Percentiles rank a stretch among this genome's conserved stretches.
Evolutionary conservation across 2,888 invertebrate species (phyloP).

Genomic region (Plagiodera versicolora): DNA sequence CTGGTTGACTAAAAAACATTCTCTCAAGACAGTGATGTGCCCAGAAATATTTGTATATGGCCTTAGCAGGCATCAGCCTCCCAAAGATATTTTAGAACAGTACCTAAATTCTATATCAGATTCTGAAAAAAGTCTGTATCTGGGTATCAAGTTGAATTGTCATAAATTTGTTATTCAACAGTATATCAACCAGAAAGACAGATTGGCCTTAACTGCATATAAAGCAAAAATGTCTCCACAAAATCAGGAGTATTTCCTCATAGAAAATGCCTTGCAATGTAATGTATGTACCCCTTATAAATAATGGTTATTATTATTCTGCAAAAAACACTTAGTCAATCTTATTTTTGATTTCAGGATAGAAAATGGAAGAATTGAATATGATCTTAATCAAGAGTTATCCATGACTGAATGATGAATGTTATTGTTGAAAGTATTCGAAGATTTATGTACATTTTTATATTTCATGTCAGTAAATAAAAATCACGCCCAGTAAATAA

Average conservation of each 20-base stretch:
- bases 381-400: background rate
- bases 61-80: constrained; percentile 47
- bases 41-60: constrained; percentile 44
- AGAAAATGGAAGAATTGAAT: constrained; percentile 44
- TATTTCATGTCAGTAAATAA: constrained; percentile 6
- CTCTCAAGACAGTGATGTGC: constrained; percentile 45
- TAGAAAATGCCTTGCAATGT: constrained; percentile 65
- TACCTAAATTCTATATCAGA: constrained; percentile 46
- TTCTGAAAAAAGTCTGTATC: constrained; percentile 60
- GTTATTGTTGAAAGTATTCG: background rate
- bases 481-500: constrained; percentile 33
- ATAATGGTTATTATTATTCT: background rate
- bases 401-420: background rate
- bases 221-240: constrained; percentile 64
- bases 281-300: constrained; percentile 15
- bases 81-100: constrained; percentile 53
- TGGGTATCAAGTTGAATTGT: constrained; percentile 67
- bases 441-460: background rate
- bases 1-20: constrained; percentile 56
- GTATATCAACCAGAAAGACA: constrained; percentile 64
- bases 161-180: constrained; percentile 68
- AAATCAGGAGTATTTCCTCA: constrained; percentile 72
- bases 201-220: constrained; percentile 63
- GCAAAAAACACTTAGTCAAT: background rate
- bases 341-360: constrained; percentile 38